These are phyloP conservation scores for Oreortyx pictus DNA, from an alignment of 2,797 vertebrate genomes.

Conservation along the genomic window DNA sequence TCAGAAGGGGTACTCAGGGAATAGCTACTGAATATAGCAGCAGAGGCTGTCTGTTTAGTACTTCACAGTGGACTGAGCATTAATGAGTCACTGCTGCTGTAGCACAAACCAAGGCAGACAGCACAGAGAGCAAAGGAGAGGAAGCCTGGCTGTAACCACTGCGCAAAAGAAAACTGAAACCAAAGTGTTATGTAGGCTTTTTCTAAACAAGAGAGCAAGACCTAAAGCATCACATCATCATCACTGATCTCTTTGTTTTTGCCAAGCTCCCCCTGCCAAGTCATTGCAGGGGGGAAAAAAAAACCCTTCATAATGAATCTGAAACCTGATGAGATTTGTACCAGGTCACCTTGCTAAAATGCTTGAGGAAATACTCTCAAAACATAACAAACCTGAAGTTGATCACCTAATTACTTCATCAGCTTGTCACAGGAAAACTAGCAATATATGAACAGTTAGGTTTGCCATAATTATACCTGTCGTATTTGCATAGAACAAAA, in stretches of 20 bases:
- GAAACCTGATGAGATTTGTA: background rate
- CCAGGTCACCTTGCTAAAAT: background rate
- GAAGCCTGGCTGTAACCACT: background rate
- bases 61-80: constrained; percentile 57
- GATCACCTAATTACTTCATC: constrained; percentile 46
- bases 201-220: background rate
- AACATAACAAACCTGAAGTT: too few species aligned
- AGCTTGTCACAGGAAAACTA: constrained; percentile 61
- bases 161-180: background rate
- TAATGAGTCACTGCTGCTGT: constrained; percentile 61
- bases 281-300: background rate
- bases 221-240: background rate
- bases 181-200: constrained; percentile 18
- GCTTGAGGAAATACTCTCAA: background rate
- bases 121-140: background rate
- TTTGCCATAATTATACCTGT: constrained; percentile 71
- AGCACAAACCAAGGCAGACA: constrained; percentile 28
- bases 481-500: constrained; percentile 68
- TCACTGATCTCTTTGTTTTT: background rate
- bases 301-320: background rate
- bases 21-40: constrained; percentile 54
- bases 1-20: constrained; percentile 50
- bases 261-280: background rate
- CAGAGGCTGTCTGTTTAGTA: constrained; percentile 44
- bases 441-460: constrained; percentile 55